Percentiles rank a stretch among this genome's conserved stretches.
Conservation (phyloP, 2,888 invertebrate genomes). For the Nemotelus nigrinus region DNA sequence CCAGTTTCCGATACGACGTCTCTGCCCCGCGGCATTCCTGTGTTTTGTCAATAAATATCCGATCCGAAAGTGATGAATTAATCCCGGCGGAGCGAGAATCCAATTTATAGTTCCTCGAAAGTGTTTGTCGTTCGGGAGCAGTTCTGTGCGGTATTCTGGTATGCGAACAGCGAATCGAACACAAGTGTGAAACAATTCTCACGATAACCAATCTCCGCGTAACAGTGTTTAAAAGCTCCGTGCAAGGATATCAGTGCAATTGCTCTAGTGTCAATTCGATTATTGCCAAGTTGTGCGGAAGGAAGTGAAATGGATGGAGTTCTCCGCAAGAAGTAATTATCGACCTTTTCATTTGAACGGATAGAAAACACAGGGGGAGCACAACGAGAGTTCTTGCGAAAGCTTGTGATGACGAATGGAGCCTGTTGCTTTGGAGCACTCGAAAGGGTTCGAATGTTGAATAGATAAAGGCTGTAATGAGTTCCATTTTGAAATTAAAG, state of each 20-base stretch:
- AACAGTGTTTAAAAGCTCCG: conserved; percentile 24
- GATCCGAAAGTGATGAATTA: conserved; percentile 42
- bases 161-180: conserved; percentile 27
- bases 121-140: conserved; percentile 19
- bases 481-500: too few relatives aligned
- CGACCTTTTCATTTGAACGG: background rate
- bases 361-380: conserved; percentile 23
- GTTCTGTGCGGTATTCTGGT: conserved; percentile 18
- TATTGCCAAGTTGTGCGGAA: conserved; percentile 7
- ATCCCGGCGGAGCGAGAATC: conserved; percentile 36
- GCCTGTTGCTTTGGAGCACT: conserved; percentile 34
- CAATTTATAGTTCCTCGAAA: conserved; percentile 38
- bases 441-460: too few relatives aligned
- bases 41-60: conserved; percentile 45
- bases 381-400: background rate
- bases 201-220: background rate
- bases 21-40: conserved; percentile 17
- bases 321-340: conserved; percentile 11
- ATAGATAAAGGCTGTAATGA: too few relatives aligned
- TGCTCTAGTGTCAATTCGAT: conserved; percentile 34
- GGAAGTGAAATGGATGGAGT: background rate
- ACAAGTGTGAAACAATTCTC: conserved; percentile 9
- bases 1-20: background rate
- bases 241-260: conserved; percentile 42
- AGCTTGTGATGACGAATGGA: background rate